Evolutionary conservation across 2,113 vertebrate genomes (phyloP).

Genomic region (Sporophila hypoxantha): DNA sequence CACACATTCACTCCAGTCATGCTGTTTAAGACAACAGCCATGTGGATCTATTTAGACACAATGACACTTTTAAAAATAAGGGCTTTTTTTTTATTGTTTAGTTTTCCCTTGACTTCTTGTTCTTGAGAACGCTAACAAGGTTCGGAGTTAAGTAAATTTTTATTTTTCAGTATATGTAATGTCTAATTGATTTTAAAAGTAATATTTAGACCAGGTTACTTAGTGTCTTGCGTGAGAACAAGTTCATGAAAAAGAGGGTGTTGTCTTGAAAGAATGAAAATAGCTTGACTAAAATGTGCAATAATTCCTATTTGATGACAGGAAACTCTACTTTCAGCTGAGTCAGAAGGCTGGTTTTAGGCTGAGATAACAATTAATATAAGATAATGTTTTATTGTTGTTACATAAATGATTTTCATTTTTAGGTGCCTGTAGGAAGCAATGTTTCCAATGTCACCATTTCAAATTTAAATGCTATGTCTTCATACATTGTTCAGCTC

Average conservation of each 20-base stretch:
- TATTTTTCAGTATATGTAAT: background rate
- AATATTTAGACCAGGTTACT: background rate
- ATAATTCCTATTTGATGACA: background rate
- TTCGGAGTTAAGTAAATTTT: background rate
- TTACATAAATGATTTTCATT: background rate
- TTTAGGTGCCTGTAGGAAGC: conserved; percentile 30
- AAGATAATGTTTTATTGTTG: background rate
- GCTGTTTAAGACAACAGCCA: background rate
- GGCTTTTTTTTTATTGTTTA: fast-evolving
- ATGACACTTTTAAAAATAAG: background rate
- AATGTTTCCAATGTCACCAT: conserved; percentile 15
- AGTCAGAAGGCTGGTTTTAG: background rate
- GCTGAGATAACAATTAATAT: background rate
- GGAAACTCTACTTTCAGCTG: background rate
- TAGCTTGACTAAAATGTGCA: background rate
- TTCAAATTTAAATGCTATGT: background rate
- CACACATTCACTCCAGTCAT: background rate
- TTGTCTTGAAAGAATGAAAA: background rate
- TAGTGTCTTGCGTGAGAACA: background rate
- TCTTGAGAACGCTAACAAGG: background rate
- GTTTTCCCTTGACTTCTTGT: background rate
- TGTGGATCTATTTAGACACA: background rate
- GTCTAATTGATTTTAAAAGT: background rate
- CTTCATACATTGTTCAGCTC: conserved; percentile 44
- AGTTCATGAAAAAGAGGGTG: background rate